Evolutionary conservation across 2,797 vertebrate genomes (phyloP).

Genomic region (Premnoplex brunnescens): DNA sequence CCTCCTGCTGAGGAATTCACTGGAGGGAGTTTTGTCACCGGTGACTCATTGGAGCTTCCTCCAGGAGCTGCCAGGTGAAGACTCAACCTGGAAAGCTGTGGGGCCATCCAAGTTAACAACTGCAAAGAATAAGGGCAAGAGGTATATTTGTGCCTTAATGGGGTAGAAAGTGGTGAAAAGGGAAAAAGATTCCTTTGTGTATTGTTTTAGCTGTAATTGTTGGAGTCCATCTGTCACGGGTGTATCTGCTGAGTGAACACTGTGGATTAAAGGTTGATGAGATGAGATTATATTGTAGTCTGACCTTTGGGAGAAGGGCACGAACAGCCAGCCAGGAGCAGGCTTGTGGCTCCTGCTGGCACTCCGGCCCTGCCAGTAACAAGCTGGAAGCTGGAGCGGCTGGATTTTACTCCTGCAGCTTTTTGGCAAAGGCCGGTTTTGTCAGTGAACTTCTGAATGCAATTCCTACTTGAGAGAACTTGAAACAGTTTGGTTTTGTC

Average conservation of each 20-base stretch:
- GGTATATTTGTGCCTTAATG: too few species aligned
- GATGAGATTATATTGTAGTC: neutral
- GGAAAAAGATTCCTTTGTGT: neutral
- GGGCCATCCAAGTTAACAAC: neutral
- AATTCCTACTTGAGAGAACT: neutral
- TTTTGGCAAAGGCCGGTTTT: neutral
- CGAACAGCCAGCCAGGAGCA: neutral
- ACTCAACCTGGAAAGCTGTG: fast-evolving
- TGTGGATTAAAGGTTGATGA: neutral
- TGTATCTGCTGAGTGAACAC: neutral
- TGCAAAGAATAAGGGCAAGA: neutral
- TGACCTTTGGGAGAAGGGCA: neutral
- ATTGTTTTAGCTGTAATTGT: neutral
- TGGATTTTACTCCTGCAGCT: neutral
- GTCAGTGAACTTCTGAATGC: neutral
- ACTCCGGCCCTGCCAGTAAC: neutral
- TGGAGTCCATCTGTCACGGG: neutral
- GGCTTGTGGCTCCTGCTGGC: neutral
- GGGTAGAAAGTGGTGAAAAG: neutral
- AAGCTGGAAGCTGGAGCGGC: neutral
- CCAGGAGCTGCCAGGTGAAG: neutral
- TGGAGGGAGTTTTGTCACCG: neutral
- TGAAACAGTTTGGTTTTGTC: neutral
- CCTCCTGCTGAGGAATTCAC: neutral
- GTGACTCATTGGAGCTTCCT: neutral